A percentile compares a stretch with the other conserved stretches of the same genome.
phyloP scores from a whole-genome alignment of 2,797 vertebrate genomes.

The Melanotaenia nigrans region DNA sequence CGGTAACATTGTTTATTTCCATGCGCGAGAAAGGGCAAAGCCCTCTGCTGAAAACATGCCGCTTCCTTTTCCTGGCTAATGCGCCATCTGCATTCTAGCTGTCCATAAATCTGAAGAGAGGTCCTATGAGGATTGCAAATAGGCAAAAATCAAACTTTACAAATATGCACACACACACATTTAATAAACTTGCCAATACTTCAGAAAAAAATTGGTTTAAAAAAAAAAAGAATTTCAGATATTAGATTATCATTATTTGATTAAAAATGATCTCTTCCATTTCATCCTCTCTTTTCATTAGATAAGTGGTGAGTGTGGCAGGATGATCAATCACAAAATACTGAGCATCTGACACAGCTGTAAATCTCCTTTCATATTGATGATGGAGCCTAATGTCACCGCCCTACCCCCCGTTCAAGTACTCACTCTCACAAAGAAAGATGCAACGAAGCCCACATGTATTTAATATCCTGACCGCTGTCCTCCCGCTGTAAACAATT shows the following conservation, averaged over 20 bases:
- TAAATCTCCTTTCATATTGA: conserved; percentile 66
- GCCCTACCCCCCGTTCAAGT: conserved; percentile 5
- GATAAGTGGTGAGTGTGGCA: conserved; percentile 37
- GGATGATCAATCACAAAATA: conserved; percentile 70
- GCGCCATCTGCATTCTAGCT: background rate
- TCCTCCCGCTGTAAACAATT: conserved; percentile 28
- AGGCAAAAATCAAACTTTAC: background rate
- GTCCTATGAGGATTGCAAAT: background rate
- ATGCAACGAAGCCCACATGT: conserved; percentile 29
- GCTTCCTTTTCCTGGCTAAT: background rate
- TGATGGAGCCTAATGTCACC: conserved; percentile 55
- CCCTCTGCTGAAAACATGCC: background rate
- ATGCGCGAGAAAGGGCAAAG: background rate
- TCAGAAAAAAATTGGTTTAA: conserved; percentile 27
- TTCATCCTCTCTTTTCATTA: conserved; percentile 44
- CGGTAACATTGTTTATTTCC: background rate
- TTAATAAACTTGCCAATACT: conserved; percentile 1
- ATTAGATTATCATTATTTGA: conserved; percentile 54
- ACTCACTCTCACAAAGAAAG: conserved; percentile 36
- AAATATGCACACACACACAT: conserved; percentile 9
- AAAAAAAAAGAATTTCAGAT: conserved; percentile 28
- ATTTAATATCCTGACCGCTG: conserved; percentile 32
- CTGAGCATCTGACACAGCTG: conserved; percentile 52
- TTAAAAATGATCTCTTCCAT: conserved; percentile 52
- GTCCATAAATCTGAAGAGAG: background rate